Base-by-base conservation (phyloP, 64 coral and sea anemone species). In the Dendronephthya gigantea region DNA sequence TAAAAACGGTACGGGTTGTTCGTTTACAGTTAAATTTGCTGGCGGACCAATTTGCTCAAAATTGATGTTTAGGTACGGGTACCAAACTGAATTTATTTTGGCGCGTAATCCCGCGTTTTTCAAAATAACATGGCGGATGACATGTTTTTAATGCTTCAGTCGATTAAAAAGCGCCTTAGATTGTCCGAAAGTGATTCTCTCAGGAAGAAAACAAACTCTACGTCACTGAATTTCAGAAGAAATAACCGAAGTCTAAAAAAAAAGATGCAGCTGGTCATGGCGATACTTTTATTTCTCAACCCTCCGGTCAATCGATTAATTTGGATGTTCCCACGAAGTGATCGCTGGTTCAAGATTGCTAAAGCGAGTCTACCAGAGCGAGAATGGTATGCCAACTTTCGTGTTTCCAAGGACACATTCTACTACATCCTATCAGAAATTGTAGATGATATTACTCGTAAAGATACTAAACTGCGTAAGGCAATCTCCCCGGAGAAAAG, bases 401-500 rank as follows among this genome's bases (percentile, higher is more conserved):
- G 50, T 52, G 50, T 52, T 52, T 52, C 48, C 7, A 52, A 52
- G 23, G 50, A 52, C 50, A 52, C 50, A 52, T 52, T 52, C 50
- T 52, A 52, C 9, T 88, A 81, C n/a, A 39, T 88, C 58, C 68
- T 88, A 37, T 40, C 19, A 15, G 79, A 88, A 58, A n/a, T 88
- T 22, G 28, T 16, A 83, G 23, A 27, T 4, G 33, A 89, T 17
- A 23, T 70, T 1, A 37, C 23, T 31, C 15, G 48, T 11, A 17
- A 89, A 30, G 88, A 89, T 34, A 89, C 82, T n/a, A 36, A 25
- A 66, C 55, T 84, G 88, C 34, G 82, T 40, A 84, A 65, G 9
- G 30, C 88, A 40, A 82, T 84, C 23, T 16, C 39, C 16, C 49
- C 66, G 32, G 30, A 56, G 28, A 70, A 43, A 13, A 32, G 66